phyloP scores from a whole-genome alignment of 2,888 invertebrate genomes.

The Synergus itoensis region DNA sequence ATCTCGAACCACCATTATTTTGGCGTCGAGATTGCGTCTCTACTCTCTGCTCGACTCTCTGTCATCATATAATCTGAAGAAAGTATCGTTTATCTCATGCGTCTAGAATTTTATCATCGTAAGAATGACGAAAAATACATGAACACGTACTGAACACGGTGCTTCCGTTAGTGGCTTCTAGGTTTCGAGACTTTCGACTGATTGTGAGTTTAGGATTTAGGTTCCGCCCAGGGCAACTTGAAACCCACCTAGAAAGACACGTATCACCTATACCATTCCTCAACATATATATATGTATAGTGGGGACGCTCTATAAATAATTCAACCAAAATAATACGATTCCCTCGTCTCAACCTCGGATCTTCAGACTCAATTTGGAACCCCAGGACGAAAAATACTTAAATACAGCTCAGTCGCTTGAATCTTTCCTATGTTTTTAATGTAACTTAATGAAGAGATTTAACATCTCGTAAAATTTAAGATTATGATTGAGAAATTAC shows the following conservation, averaged over 20 bases:
- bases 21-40: conserved; percentile 4
- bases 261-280: conserved; percentile 49
- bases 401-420: conserved; percentile 9
- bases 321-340: conserved; percentile 74
- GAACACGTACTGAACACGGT: not conserved
- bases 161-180: not conserved
- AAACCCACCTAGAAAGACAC: conserved; percentile 45
- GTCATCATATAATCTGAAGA: not conserved
- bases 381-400: conserved; percentile 20
- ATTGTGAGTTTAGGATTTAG: not conserved
- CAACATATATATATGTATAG: conserved; percentile 4
- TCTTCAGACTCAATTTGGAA: conserved; percentile 51
- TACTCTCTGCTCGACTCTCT: no score
- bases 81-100: conserved; percentile 19
- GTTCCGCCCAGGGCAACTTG: conserved; percentile 26
- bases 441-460: not conserved
- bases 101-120: not conserved
- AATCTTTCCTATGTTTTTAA: not conserved
- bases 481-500: not conserved
- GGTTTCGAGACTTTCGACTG: conserved; percentile 3
- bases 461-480: not conserved
- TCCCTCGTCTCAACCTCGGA: conserved; percentile 51
- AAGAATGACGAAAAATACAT: not conserved
- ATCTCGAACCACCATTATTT: conserved; percentile 9
- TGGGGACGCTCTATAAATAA: conserved; percentile 72